These are phyloP conservation scores for Pavo muticus DNA, from an alignment of 2,113 vertebrate genomes.

Conservation along the genomic window DNA sequence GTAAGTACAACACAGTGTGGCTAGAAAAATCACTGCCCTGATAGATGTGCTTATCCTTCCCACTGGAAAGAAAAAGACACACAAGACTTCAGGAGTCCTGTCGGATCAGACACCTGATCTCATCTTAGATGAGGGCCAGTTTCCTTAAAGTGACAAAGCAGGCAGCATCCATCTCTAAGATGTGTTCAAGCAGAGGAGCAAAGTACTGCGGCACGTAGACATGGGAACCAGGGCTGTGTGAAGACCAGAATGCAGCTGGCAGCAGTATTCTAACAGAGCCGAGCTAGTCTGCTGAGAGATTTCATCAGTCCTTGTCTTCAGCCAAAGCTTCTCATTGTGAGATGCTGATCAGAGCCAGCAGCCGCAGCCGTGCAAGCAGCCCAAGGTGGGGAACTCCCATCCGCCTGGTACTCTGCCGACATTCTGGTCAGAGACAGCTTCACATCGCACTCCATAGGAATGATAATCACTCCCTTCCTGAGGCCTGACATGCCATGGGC, in stretches of 20 bases:
- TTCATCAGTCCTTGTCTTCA: neutral
- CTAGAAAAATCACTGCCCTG: neutral
- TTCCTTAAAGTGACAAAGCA: neutral
- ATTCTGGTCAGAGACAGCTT: neutral
- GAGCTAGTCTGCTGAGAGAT: neutral
- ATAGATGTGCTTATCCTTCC: neutral
- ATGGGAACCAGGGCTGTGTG: neutral
- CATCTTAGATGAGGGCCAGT: neutral
- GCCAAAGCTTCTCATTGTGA: neutral
- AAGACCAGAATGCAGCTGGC: neutral
- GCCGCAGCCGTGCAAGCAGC: neutral
- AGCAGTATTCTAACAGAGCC: neutral
- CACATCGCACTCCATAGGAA: slow-evolving; percentile 39
- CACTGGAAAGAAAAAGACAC: neutral
- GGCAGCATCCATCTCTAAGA: neutral
- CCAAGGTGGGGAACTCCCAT: neutral
- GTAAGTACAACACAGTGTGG: neutral
- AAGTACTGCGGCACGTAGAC: neutral
- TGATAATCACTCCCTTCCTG: slow-evolving; percentile 51
- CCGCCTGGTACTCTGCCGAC: neutral
- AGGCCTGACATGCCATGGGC: slow-evolving; percentile 44
- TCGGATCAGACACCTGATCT: neutral
- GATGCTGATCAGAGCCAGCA: neutral
- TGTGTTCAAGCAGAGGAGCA: neutral
- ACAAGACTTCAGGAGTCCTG: neutral